phyloP scores from a whole-genome alignment of 2,797 vertebrate genomes.

The Chaetodon trifasciatus region DNA sequence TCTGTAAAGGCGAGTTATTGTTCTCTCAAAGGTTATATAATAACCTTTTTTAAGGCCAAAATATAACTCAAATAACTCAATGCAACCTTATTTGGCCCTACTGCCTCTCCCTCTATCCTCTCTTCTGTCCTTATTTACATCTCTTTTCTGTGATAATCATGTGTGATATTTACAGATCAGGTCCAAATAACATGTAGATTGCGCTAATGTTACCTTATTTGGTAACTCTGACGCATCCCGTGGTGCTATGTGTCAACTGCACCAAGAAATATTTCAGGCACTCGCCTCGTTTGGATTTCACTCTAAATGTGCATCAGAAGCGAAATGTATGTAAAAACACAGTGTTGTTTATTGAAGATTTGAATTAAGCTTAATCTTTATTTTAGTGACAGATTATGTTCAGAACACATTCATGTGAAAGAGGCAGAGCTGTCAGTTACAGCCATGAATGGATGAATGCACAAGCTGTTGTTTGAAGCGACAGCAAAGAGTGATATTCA shows the following conservation, averaged over 20 bases:
- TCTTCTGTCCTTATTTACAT: background rate
- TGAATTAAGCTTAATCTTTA: background rate
- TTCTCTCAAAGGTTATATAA: background rate
- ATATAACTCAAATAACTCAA: background rate
- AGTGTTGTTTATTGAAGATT: background rate
- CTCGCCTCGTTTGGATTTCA: background rate
- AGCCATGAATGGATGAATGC: background rate
- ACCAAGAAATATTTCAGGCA: background rate
- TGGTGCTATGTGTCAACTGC: background rate
- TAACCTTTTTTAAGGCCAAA: background rate
- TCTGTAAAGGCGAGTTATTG: background rate
- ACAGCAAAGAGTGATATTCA: background rate
- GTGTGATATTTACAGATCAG: slow-evolving; percentile 24
- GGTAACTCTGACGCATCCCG: slow-evolving; percentile 12
- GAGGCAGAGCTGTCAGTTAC: background rate
- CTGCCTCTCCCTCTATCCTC: no score
- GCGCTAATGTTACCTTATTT: slow-evolving; percentile 19
- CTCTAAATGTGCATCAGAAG: background rate
- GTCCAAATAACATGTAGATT: slow-evolving; percentile 39
- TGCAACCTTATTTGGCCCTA: background rate
- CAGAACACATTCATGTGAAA: background rate
- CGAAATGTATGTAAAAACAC: background rate
- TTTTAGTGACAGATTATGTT: background rate
- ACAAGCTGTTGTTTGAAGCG: background rate
- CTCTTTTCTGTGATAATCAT: slow-evolving; percentile 15